A percentile compares a stretch with the other conserved stretches of the same genome.
phyloP scores from a whole-genome alignment of 2,113 vertebrate genomes.

The Sander lucioperca region DNA sequence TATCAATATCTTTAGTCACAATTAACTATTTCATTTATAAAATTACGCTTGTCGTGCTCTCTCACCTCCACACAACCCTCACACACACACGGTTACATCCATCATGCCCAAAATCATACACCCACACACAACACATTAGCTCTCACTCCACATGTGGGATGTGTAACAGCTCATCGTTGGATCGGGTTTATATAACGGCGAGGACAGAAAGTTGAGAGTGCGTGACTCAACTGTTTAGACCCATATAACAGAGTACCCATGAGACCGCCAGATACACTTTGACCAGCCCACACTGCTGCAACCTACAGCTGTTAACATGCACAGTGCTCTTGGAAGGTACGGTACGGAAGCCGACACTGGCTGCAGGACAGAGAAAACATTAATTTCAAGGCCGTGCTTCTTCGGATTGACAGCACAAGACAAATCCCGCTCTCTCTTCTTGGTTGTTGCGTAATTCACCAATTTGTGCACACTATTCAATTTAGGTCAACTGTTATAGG shows the following conservation, averaged over 20 bases:
- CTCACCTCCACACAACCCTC: conserved; percentile 27
- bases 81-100: conserved; percentile 38
- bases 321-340: conserved; percentile 2
- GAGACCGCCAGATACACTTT: conserved; percentile 37
- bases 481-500: neutral
- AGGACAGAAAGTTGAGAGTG: conserved; percentile 51
- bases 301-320: conserved; percentile 35
- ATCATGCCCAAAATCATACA: conserved; percentile 57
- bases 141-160: conserved; percentile 73
- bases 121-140: conserved; percentile 58
- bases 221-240: conserved; percentile 62
- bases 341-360: conserved; percentile 32
- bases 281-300: conserved; percentile 58
- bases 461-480: neutral
- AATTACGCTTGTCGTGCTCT: neutral
- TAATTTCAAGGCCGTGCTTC: conserved; percentile 30
- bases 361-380: conserved; percentile 35
- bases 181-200: conserved; percentile 66
- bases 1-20: neutral
- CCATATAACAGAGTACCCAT: conserved; percentile 29
- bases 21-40: neutral
- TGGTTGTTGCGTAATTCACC: neutral
- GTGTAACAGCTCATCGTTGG: conserved; percentile 61
- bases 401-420: conserved; percentile 35
- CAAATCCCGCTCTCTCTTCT: neutral